Base-by-base conservation (phyloP, 1,140 invertebrate species). In the Metaphire vulgaris region DNA sequence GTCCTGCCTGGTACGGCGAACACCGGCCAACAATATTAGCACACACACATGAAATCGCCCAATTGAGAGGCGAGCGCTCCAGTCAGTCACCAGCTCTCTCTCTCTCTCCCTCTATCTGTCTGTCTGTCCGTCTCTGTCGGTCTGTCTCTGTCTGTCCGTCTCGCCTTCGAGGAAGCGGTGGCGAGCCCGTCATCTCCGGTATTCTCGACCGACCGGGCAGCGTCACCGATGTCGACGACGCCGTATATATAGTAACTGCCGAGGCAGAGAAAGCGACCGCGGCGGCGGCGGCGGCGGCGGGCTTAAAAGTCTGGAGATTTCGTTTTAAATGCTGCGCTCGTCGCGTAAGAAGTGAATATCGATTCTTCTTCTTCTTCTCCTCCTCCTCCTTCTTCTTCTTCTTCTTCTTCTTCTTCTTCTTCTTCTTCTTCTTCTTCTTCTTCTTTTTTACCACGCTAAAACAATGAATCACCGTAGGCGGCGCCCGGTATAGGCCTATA, bases 21-120 rank as follows among this genome's bases (percentile, higher is more conserved):
- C 41, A 56, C n/a, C n/a, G n/a, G n/a, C n/a, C n/a, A n/a, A n/a
- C 41, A 56, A 56, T 56, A 56, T 56, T 56, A 56, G 41, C 41
- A 56, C 41, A 21, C 41, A 56, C 41, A 56, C 41, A 56, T 56
- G 41, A 56, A 56, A 56, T 56, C 21, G 41, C 21, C 41, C 41
- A 56, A 56, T 56, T 21, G 6, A 6, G 41, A 56, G 41, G 41
- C n/a, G 21, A 56, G 41, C 41, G 41, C 21, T 6, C 41, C 41
- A 56, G 41, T 56, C 41, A 56, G n/a, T 21, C 6, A 21, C 41
- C 6, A 56, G 41, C 6, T 56, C 41, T 56, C 41, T 56, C 41
- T 56, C 41, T 6, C 41, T 56, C 6, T 21, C 41, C 21, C 41
- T 21, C 21, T 21, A 21, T 21, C 41, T 56, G 41, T n/a, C n/a